A percentile compares a stretch with the other conserved stretches of the same genome.
phyloP scores from a whole-genome alignment of 2,888 invertebrate genomes.

The Euplexia lucipara region DNA sequence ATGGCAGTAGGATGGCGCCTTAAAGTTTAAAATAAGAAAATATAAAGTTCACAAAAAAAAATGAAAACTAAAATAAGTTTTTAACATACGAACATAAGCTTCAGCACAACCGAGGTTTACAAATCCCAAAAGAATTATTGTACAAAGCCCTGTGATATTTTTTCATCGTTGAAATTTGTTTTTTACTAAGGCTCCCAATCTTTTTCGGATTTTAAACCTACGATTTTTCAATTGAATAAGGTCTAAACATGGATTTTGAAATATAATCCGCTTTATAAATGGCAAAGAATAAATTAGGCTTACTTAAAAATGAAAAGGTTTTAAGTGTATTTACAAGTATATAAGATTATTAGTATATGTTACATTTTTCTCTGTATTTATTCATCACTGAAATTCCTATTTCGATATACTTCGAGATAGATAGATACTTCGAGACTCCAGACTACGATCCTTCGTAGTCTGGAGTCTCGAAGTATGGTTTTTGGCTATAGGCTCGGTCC shows the following conservation, averaged over 20 bases:
- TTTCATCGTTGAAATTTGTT: slow-evolving; percentile 8
- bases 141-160: slow-evolving; percentile 7
- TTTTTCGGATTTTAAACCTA: slow-evolving; percentile 1
- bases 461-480: no score
- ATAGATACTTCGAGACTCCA: no score
- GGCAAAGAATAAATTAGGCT: not conserved
- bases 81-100: not conserved
- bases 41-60: not conserved
- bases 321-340: not conserved
- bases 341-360: no score
- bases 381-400: no score
- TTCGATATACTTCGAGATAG: no score
- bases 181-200: slow-evolving; percentile 7
- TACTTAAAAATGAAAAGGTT: not conserved
- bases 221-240: slow-evolving; percentile 15
- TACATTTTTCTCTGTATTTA: no score
- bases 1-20: no score
- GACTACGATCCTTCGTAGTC: no score
- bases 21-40: no score
- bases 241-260: not conserved
- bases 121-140: slow-evolving; percentile 6
- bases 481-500: no score
- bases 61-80: not conserved
- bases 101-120: not conserved
- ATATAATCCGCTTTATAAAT: not conserved